Evolutionary conservation across 2,888 invertebrate species (phyloP), one percentile per base, ranked within the genome.

Genomic region (Pandemis corylana): DNA sequence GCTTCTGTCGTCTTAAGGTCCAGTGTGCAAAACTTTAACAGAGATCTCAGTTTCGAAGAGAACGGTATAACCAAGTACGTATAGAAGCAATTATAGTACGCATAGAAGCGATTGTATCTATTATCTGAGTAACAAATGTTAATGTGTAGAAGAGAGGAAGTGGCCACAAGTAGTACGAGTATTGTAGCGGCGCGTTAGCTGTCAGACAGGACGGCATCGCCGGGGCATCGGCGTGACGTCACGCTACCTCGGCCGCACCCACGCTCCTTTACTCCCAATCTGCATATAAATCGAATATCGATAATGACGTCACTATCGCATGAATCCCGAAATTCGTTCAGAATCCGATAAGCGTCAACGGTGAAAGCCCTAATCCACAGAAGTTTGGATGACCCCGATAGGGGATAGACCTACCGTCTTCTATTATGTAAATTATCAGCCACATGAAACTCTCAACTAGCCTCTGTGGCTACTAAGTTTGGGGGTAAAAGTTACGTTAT

Each of bases 241-340:
- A 86, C 80, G 78, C 77, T 80, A 44, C 79, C 83, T 79, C 84
- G 76, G 82, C 84, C 85, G 81, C 81, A 80, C 81, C 80, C 78
- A 77, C 80, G 81, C 83, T 86, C 87, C 89, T 92, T 88, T 89
- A 88, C 87, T 88, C 81, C 82, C 87, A 92, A 94, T 95, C 93
- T 95, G 93, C 94, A 95, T 94, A 94, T 94, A 94, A 94, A 95
- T 95, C 93, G 94, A 91, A 92, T 93, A 92, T 90, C 91, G 91
- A 92, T 94, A 93, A 94, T 94, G 92, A 92, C 90, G 90, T 90
- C 89, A 89, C 90, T 87, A 90, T 91, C 90, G 89, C 89, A 90
- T 93, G 92, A 89, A 90, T 89, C 87, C 91, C 89, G 84, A 92
- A 94, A 91, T 92, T 91, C 92, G 89, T 90, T 91, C 91, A 87